Evolutionary conservation across 1,140 invertebrate species (phyloP).

Genomic region (Leptinotarsa defecta): DNA sequence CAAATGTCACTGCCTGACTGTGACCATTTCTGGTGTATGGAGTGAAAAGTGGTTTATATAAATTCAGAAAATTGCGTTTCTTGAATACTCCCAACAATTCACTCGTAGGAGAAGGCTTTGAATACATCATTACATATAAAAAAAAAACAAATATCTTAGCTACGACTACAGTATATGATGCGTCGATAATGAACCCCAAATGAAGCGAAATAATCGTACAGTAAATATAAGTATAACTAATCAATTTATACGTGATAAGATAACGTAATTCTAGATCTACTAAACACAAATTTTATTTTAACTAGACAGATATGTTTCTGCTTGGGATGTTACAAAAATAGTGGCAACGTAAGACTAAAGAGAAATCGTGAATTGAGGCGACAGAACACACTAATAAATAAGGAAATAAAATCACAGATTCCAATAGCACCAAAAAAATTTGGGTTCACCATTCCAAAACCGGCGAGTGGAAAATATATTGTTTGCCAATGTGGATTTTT

Average conservation of each 20-base stretch:
- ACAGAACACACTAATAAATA: conserved; percentile 6
- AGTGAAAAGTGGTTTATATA: no score
- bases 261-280: background rate
- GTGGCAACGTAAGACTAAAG: background rate
- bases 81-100: no score
- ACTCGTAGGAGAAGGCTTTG: no score
- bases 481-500: background rate
- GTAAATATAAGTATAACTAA: background rate
- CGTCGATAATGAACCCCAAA: background rate
- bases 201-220: background rate
- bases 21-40: no score
- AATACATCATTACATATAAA: no score
- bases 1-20: no score
- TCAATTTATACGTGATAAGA: background rate
- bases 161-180: no score
- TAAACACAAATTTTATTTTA: background rate
- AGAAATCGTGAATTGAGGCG: background rate
- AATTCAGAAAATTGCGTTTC: no score
- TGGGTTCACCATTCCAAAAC: background rate
- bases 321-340: conserved; percentile 14
- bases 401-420: conserved; percentile 8
- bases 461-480: background rate
- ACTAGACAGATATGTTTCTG: conserved; percentile 7
- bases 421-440: conserved; percentile 18
- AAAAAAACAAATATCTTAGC: no score